These are phyloP conservation scores for Chaetogeoica ovagalla DNA, from an alignment of 2,888 invertebrate species.

Conservation along the genomic window DNA sequence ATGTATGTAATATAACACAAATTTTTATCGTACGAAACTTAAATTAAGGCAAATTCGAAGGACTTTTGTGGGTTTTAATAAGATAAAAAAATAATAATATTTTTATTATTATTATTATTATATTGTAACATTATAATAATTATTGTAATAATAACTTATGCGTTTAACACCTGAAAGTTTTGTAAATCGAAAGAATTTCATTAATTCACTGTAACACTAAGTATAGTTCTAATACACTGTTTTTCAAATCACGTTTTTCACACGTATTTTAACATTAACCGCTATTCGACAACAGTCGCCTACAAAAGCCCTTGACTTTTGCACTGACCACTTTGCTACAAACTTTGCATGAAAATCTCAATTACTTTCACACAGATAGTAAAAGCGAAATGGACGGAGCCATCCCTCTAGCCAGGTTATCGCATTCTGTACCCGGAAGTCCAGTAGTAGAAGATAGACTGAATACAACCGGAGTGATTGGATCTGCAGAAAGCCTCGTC, in stretches of 20 bases:
- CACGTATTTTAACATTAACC: too few relatives aligned
- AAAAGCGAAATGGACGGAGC: constrained; percentile 62
- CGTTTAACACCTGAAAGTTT: too few relatives aligned
- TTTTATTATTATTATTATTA: background rate
- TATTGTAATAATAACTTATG: too few relatives aligned
- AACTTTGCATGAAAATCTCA: constrained; percentile 1
- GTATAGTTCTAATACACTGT: too few relatives aligned
- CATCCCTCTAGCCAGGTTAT: constrained; percentile 65
- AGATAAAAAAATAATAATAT: background rate
- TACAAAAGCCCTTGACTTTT: constrained; percentile 9
- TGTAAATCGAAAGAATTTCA: too few relatives aligned
- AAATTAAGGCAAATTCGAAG: background rate
- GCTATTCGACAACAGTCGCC: background rate
- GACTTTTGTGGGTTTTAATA: background rate
- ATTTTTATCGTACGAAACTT: background rate
- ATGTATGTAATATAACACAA: background rate
- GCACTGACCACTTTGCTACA: background rate
- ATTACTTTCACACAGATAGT: constrained; percentile 23
- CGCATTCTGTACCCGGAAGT: constrained; percentile 72
- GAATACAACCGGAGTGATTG: constrained; percentile 78
- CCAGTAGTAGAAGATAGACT: constrained; percentile 69
- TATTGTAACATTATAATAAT: too few relatives aligned
- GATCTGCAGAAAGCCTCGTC: constrained; percentile 93
- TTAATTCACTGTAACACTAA: too few relatives aligned
- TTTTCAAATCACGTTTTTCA: too few relatives aligned